Evolutionary conservation across 2,797 vertebrate species (phyloP), one percentile per base, ranked within the genome.

Genomic region (Eleutherodactylus coqui): DNA sequence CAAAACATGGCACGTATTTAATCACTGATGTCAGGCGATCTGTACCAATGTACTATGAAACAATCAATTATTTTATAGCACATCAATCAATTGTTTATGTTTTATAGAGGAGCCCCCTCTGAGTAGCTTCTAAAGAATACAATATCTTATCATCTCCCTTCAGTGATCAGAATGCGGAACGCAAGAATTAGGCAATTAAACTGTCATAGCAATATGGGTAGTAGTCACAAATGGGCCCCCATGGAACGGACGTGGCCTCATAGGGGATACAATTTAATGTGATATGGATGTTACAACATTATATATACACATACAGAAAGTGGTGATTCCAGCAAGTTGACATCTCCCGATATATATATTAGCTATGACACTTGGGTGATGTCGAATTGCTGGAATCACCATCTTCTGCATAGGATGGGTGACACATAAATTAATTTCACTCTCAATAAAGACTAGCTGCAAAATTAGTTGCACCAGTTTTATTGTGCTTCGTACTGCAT

Each of bases 1-100:
- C 8, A 69, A 81, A 47, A 69, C 41, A 67, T 67, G 75, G 75
- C 75, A 77, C 32, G 32, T 41, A 60, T 78, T 16, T 78, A 58
- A 78, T 78, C 51, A 43, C n/a, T 45, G 41, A 41, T 27, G 41
- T 41, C 70, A 73, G 24, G 24, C 38, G 24, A 73, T 73, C 24
- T 27, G 38, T n/a, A 45, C 41, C 41, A 72, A 43, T 45, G 70
- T 43, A 27, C 70, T 73, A 73, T 27, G 45, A 73, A 14, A 73
- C 70, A 73, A 73, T 45, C 10, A 16, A 45, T 45, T 45, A 27
- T 73, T 43, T 73, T 73, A 73, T 45, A 73, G 70, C 45, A 27
- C 70, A 73, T 45, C 70, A 45, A 27, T 27, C 70, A 73, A 45
- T 73, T 73, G 70, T 70, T 38, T 38, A 70, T 36, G 36, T 73